Conservation (phyloP, 2,888 invertebrate species). For the Cataglyphis livida region DNA sequence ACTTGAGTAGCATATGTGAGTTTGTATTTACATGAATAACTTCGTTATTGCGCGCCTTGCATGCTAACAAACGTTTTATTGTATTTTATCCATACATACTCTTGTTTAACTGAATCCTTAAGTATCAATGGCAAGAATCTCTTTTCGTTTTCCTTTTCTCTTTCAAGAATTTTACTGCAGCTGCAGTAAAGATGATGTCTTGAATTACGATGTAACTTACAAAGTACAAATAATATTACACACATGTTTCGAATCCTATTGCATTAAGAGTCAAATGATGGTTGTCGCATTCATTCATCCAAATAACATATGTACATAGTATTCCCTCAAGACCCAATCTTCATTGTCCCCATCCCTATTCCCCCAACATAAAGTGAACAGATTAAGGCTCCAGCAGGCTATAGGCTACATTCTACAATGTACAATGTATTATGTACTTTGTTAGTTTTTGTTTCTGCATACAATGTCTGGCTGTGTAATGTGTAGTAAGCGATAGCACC, state of each 20-base stretch:
- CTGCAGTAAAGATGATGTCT: conserved; percentile 66
- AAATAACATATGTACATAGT: conserved; percentile 85
- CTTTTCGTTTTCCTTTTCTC: not conserved
- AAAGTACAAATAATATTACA: conserved; percentile 80
- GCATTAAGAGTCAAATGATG: conserved; percentile 79
- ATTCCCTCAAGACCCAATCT: conserved; percentile 55
- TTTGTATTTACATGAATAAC: conserved; percentile 73
- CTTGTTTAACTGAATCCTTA: conserved; percentile 38
- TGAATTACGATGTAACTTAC: conserved; percentile 81
- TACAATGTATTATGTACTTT: conserved; percentile 84
- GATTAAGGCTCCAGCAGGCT: conserved; percentile 86
- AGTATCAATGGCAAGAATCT: conserved; percentile 33
- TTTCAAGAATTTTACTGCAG: conserved; percentile 57
- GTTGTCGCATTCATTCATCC: conserved; percentile 82
- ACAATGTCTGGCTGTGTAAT: conserved; percentile 85
- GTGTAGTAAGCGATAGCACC: conserved; percentile 85
- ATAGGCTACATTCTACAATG: conserved; percentile 85
- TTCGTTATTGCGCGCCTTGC: conserved; percentile 64
- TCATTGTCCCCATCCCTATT: conserved; percentile 25
- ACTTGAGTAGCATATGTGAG: conserved; percentile 63
- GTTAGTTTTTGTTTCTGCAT: conserved; percentile 76
- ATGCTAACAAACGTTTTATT: conserved; percentile 49
- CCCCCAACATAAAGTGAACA: conserved; percentile 84
- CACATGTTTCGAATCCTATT: conserved; percentile 80
- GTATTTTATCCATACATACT: conserved; percentile 53